Evolutionary conservation across 2,888 invertebrate genomes (phyloP), one percentile per base, ranked within the genome.

Genomic region (Eurytoma adleriae): DNA sequence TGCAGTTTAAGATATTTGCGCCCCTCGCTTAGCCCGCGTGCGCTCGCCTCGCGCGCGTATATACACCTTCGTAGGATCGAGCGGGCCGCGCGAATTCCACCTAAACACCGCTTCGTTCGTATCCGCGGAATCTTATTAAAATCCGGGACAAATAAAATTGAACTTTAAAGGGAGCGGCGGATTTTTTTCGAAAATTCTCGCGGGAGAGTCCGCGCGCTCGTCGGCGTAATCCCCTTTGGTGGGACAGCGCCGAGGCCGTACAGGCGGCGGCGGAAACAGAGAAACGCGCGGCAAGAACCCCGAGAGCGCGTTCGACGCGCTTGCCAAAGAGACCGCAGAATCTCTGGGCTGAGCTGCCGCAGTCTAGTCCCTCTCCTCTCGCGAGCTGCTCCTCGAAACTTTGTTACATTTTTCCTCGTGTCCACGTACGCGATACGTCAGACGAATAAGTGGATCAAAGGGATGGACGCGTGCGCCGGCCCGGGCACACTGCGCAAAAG

Each of bases 361-460:
- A 4, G 16, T 12, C 24, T 20, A 27, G 13, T 14, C 40, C n/a
- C 64, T 40, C 16, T 70, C 27, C 67, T 30, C n/a, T 18, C 18
- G 67, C 61, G 52, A 48, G 24, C 84, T 84, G 64, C 86, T 86
- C 83, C 80, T 80, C 78, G 83, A 83, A 90, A 90, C 87, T 90
- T 90, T 88, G 89, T 88, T 89, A 88, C 87, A 89, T 90, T 90
- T 90, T 90, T 90, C 86, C 87, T 87, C 85, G 84, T 84, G 86
- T 87, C 84, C 84, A 78, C 82, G 78, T 84, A 83, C 82, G 84
- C 84, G 85, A 86, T 85, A 83, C 83, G 84, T 83, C 82, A 83
- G 83, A 86, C 85, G 84, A 85, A 84, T 86, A 87, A 87, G 85
- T 86, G 86, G 87, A 89, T 89, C 89, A 90, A 90, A 89, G 89